phyloP scores from a whole-genome alignment of 2,113 vertebrate species.

The Ciconia stormi region DNA sequence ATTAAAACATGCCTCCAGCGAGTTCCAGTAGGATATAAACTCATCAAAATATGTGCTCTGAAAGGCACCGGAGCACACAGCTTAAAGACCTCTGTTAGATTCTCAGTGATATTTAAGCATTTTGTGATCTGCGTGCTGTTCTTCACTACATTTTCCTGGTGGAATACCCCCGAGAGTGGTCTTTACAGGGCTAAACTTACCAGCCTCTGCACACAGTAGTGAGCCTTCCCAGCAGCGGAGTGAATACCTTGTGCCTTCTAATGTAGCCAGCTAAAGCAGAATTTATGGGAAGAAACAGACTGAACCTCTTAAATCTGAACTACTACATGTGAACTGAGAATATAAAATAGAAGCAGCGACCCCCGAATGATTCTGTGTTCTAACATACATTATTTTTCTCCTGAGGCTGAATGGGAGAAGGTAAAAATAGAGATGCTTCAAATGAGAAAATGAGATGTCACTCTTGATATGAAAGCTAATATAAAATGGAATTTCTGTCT shows the following conservation, averaged over 20 bases:
- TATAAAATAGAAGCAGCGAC: background rate
- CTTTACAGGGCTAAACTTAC: background rate
- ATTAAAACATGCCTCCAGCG: background rate
- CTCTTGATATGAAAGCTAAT: conserved; percentile 1
- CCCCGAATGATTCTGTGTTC: background rate
- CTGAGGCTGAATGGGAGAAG: background rate
- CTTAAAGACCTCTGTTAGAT: background rate
- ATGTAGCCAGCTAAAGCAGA: background rate
- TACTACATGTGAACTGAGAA: background rate
- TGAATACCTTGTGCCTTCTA: background rate
- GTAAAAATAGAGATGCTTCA: conserved; percentile 4
- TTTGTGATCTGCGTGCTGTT: background rate
- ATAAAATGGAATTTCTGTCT: conserved; percentile 11
- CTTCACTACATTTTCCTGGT: background rate
- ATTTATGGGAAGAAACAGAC: background rate
- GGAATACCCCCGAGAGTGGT: background rate
- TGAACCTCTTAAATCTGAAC: conserved; percentile 3
- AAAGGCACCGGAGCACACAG: background rate
- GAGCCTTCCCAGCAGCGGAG: background rate
- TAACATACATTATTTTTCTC: background rate
- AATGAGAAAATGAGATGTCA: conserved; percentile 30
- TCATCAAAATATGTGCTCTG: background rate
- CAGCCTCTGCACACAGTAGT: background rate
- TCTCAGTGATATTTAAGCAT: background rate
- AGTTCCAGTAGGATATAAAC: background rate